phyloP scores from a whole-genome alignment of 2,888 invertebrate genomes.

The Hanleya hanleyi region DNA sequence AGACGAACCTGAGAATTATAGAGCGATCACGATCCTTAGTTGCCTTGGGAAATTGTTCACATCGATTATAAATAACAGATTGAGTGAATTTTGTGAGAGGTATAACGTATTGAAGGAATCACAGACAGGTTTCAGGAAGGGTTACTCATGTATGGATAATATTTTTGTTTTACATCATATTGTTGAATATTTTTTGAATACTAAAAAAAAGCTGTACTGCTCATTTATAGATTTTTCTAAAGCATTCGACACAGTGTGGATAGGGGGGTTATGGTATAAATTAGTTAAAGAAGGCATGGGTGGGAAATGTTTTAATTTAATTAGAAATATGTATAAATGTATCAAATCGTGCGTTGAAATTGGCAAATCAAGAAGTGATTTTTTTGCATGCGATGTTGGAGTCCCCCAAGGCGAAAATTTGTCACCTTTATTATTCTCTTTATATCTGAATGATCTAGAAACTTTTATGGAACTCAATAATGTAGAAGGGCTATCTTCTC shows the following conservation, averaged over 20 bases:
- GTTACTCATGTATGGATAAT: not conserved
- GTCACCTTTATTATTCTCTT: conserved; percentile 2
- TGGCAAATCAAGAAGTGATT: too few species aligned
- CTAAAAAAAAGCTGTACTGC: not conserved
- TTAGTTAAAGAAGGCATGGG: not conserved
- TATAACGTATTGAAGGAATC: not conserved
- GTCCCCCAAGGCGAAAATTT: too few species aligned
- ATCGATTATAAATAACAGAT: not conserved
- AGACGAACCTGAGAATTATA: not conserved
- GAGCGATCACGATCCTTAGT: not conserved
- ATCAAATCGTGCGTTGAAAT: not conserved
- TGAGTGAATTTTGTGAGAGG: not conserved
- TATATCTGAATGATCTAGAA: conserved; percentile 4
- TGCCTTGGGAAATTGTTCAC: not conserved
- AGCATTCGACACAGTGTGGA: conserved; percentile 7
- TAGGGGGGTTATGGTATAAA: conserved; percentile 1
- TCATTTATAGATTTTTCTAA: conserved; percentile 5
- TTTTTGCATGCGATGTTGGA: too few species aligned
- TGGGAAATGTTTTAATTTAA: not conserved
- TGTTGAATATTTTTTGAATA: not conserved
- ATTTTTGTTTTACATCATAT: not conserved
- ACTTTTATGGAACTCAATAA: not conserved
- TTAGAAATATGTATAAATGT: not conserved
- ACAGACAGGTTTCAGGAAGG: not conserved
- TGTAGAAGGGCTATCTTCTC: not conserved